Evolutionary conservation across 2,888 invertebrate genomes (phyloP).

Genomic region (Orthonevra nobilis): DNA sequence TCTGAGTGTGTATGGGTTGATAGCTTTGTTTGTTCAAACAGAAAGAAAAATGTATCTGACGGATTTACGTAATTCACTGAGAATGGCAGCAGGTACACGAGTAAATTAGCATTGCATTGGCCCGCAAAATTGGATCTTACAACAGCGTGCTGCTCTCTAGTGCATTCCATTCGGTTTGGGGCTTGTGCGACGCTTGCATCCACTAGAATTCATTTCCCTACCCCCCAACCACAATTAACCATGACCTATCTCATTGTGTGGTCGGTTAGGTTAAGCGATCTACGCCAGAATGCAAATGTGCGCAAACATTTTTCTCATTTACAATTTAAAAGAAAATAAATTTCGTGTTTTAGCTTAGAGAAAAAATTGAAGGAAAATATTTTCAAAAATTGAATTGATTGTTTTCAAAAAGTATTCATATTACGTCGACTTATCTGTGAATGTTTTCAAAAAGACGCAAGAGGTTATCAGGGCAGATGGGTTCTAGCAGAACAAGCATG

Average conservation of each 20-base stretch:
- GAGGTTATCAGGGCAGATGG: no score
- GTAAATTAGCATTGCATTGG: constrained; percentile 19
- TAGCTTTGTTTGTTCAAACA: no score
- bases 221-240: constrained; percentile 33
- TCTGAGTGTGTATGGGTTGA: no score
- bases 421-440: no score
- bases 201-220: constrained; percentile 33
- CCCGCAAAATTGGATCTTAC: constrained; percentile 1
- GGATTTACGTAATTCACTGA: constrained; percentile 29
- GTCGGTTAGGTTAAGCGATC: constrained; percentile 48
- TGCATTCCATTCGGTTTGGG: neutral
- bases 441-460: no score
- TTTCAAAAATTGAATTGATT: no score
- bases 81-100: neutral
- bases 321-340: no score
- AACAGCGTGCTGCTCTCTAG: no score
- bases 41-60: constrained; percentile 32
- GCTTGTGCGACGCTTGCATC: constrained; percentile 13
- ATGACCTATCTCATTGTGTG: constrained; percentile 59
- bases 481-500: no score
- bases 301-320: neutral
- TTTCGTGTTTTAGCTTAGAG: no score
- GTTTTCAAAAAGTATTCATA: no score
- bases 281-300: constrained; percentile 12
- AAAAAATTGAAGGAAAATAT: no score